These are phyloP conservation scores for Rousettus madagascariensis DNA, from an alignment of 2,797 vertebrate genomes.

Conservation along the genomic window DNA sequence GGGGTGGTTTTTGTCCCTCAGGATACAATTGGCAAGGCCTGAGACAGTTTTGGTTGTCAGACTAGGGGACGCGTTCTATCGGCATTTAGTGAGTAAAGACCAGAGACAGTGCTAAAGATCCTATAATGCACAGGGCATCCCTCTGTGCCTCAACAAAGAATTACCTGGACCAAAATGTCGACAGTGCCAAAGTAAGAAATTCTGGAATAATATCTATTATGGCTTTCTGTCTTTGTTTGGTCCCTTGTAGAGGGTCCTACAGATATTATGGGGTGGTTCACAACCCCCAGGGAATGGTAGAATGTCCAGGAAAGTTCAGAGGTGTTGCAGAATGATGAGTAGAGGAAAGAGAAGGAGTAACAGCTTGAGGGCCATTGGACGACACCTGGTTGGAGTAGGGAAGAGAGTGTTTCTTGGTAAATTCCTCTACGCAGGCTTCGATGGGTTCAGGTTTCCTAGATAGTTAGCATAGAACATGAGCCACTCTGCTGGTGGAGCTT, in stretches of 20 bases:
- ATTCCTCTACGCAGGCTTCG: neutral
- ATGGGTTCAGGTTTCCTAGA: neutral
- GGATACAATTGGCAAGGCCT: neutral
- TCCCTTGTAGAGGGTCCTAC: neutral
- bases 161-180: neutral
- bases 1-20: neutral
- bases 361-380: neutral
- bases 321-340: neutral
- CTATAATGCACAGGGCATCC: neutral
- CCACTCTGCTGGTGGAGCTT: neutral
- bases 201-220: neutral
- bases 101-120: neutral
- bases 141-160: neutral
- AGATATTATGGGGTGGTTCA: neutral
- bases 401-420: neutral
- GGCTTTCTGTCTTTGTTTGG: neutral
- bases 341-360: neutral
- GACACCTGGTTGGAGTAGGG: neutral
- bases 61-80: neutral
- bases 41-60: neutral
- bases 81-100: neutral
- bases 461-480: neutral
- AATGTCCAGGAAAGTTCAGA: conserved; percentile 9
- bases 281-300: neutral
- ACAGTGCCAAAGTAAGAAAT: neutral